Evolutionary conservation across 2,888 invertebrate species (phyloP), one percentile per base, ranked within the genome.

Genomic region (Cryptocephalus moraei): DNA sequence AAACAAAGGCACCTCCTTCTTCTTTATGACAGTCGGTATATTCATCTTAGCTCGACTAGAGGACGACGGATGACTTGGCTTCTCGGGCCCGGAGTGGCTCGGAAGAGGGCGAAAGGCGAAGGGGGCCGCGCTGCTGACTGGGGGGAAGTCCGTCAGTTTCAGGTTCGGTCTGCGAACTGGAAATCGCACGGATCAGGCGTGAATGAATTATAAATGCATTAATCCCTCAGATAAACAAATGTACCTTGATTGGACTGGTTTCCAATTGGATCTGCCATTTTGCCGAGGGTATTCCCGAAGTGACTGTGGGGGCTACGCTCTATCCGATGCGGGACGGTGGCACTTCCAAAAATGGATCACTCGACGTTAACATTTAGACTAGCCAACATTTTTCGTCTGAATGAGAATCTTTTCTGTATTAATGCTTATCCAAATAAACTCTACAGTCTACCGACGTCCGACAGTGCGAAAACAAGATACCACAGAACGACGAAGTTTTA

Each of bases 211-310:
- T 10, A 8, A 8, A 8, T 6, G 8, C 39, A 45, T 32, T 31
- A 40, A 13, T 10, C 10, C 40, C 10, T 4, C 14, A 10, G 40
- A 4, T 12, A 10, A 13, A n/a, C 40, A 40, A 36, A 36, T 39
- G 13, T 58, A 60, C 60, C 60, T 60, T 56, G 57, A 51, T 76
- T 79, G 68, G 80, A 76, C 65, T 81, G 78, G 74, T 81, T 78
- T 72, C 79, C 80, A 72, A 80, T 78, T 75, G 80, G 81, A 73
- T 82, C 82, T 76, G 82, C 82, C 83, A 84, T 84, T 76, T 70
- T 22, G 22, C 22, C 22, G 22, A 22, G 22, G 22, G 22, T 22
- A 22, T 22, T 22, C 22, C 22, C 22, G 22, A 22, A 22, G 22
- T 22, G 22, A 22, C 22, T 22, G 6, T n/a, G 22, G 22, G 22